These are phyloP conservation scores for Poliocrania exsul DNA, from an alignment of 2,797 vertebrate genomes.

Conservation along the genomic window DNA sequence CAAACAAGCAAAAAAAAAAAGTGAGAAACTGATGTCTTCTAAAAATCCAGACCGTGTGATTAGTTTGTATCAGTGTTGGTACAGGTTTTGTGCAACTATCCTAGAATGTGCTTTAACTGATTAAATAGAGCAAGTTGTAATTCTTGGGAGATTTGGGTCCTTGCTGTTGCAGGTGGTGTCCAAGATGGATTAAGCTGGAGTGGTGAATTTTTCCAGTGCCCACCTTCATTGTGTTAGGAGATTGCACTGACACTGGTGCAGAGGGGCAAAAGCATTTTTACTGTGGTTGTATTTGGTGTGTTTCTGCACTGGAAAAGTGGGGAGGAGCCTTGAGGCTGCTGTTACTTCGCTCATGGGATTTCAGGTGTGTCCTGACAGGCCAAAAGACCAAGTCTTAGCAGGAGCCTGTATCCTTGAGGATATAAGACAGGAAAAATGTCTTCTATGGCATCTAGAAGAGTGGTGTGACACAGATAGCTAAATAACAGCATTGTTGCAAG, in stretches of 20 bases:
- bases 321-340: not conserved
- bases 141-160: not conserved
- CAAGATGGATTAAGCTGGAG: not conserved
- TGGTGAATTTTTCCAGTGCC: not conserved
- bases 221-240: not conserved
- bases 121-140: not conserved
- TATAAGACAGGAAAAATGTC: not conserved
- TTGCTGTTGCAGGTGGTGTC: not conserved
- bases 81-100: not conserved
- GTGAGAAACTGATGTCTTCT: not conserved
- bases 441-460: not conserved
- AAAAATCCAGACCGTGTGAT: not conserved
- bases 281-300: not conserved
- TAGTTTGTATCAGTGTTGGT: not conserved
- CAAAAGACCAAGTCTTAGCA: not conserved
- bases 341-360: not conserved
- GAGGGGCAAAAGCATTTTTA: not conserved
- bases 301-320: not conserved
- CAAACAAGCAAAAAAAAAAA: too few relatives aligned
- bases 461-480: not conserved
- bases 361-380: not conserved
- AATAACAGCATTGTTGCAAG: not conserved
- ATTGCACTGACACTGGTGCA: not conserved
- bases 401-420: not conserved
- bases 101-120: not conserved